These are phyloP conservation scores for Ethmia dodecea DNA, from an alignment of 2,888 invertebrate species.

Conservation along the genomic window DNA sequence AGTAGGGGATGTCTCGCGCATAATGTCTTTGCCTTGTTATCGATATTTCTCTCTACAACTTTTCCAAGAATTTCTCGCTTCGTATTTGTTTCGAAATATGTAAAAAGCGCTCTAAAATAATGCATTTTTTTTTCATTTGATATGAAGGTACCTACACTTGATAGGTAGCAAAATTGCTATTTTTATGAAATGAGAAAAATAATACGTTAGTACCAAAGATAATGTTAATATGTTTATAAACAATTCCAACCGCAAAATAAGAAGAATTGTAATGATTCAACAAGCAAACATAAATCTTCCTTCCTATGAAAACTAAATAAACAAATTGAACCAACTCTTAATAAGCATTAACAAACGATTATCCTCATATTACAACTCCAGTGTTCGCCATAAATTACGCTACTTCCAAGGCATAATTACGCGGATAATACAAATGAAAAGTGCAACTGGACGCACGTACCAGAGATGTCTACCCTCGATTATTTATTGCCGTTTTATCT, in stretches of 20 bases:
- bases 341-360: constrained; percentile 40
- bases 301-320: constrained; percentile 29
- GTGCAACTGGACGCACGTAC: constrained; percentile 61
- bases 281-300: no score
- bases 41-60: not conserved
- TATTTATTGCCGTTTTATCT: constrained; percentile 74
- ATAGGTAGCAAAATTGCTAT: no score
- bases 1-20: constrained; percentile 49
- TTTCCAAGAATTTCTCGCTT: constrained; percentile 2
- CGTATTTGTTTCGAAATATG: not conserved
- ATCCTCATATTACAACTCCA: constrained; percentile 32
- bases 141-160: no score
- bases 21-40: constrained; percentile 2
- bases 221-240: no score
- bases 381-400: constrained; percentile 45
- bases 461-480: constrained; percentile 52
- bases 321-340: constrained; percentile 42
- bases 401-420: constrained; percentile 59
- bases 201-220: no score
- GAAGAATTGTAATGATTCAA: no score
- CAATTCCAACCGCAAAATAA: no score
- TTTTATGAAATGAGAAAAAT: no score
- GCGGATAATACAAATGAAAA: constrained; percentile 65
- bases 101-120: no score
- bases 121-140: no score